Evolutionary conservation across 2,113 vertebrate genomes (phyloP), one percentile per base, ranked within the genome.

Genomic region (Toxotes chatareus): DNA sequence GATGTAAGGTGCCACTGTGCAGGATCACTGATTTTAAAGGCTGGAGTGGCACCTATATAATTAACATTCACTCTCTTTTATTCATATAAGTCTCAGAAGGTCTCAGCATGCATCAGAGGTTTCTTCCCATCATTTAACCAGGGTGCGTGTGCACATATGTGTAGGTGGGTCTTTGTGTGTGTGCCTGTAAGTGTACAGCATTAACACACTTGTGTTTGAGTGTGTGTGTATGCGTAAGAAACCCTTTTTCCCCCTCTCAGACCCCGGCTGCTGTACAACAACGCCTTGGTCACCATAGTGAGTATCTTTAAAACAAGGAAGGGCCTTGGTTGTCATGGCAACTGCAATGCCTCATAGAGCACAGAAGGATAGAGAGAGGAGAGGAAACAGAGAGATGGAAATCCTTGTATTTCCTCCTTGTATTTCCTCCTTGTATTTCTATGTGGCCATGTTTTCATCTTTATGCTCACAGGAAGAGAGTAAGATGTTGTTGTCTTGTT

Each of bases 301-400:
- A 93, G 63, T 55, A 47, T 83, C 76, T 89, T 80, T 73, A 83
- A 85, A 91, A 85, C 84, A 86, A 84, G 79, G 46, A 63, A 93
- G 88, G 85, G 51, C 90, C 92, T 94, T 94, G 93, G 93, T 95
- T 69, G 79, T 68, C 93, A 93, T 93, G 88, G 93, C 38, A 94
- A 95, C 93, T 82, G 90, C 74, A 78, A 90, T 88, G 89, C 87
- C 82, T 93, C 63, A 66, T 23, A 67, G 76, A 88, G 70, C 83
- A 57, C 71, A 13, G 31, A 46, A 23, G 49, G 60, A 49, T 38
- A 14, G 38, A 57, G 73, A 62, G 27, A 27, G 27, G 27, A n/a
- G 27, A 27, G 49, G 51, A 61, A 44, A 49, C 13, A 1, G 23
- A 55, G 46, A 49, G 63, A 67, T 66, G 66, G 76, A 84, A 70